Conservation (phyloP, 1,140 invertebrate species). For the Cherax destructor region DNA sequence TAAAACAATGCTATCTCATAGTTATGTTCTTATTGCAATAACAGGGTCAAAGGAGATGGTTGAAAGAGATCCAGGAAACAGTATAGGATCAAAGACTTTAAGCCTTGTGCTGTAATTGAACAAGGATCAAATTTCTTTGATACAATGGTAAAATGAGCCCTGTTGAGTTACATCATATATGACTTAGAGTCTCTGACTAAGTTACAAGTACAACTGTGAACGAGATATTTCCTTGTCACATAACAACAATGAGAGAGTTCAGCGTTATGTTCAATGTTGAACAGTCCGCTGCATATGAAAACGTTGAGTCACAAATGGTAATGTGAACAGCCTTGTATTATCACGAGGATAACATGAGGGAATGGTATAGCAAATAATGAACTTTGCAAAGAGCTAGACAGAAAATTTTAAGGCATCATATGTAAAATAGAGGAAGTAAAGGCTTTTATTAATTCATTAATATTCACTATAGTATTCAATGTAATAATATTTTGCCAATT, state of each 20-base stretch:
- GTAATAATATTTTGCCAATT: conserved; percentile 33
- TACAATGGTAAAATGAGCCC: conserved; percentile 38
- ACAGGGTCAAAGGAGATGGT: conserved; percentile 66
- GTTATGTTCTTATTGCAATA: conserved; percentile 68
- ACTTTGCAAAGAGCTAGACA: conserved; percentile 60
- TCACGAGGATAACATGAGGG: conserved; percentile 60
- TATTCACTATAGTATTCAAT: conserved; percentile 2
- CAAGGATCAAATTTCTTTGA: conserved; percentile 48
- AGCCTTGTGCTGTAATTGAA: conserved; percentile 54
- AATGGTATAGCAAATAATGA: conserved; percentile 49
- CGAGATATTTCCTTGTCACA: conserved; percentile 54
- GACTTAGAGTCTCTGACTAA: conserved; percentile 46
- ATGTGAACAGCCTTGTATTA: conserved; percentile 64
- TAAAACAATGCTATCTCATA: conserved; percentile 69
- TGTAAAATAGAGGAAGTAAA: conserved; percentile 61
- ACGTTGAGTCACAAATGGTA: conserved; percentile 34
- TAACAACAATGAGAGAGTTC: conserved; percentile 58
- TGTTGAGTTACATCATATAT: conserved; percentile 19
- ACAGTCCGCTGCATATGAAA: conserved; percentile 47
- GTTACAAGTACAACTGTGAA: conserved; percentile 47
- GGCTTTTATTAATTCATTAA: conserved; percentile 54
- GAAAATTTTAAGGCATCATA: conserved; percentile 66
- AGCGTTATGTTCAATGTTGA: conserved; percentile 35
- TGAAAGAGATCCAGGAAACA: conserved; percentile 51
- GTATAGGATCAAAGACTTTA: conserved; percentile 59